Evolutionary conservation across 2,888 invertebrate genomes (phyloP), one percentile per base, ranked within the genome.

Genomic region (Sinodicranocentrus sp.): DNA sequence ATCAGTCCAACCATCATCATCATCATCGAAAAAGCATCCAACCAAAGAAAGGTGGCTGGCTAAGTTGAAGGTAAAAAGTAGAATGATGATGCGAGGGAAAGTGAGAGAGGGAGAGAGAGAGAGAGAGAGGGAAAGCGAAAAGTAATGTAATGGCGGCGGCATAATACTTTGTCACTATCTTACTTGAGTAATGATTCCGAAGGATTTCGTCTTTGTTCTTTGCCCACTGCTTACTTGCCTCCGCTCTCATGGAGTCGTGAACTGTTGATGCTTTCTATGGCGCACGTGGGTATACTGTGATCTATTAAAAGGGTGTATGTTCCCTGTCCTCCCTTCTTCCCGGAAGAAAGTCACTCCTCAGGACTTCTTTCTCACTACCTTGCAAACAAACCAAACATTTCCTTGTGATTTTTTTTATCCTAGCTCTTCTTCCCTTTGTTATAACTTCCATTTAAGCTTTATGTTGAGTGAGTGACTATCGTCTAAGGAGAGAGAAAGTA

Each of bases 131-230:
- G 63, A 57, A 80, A 82, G 82, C 73, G 73, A 73, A 82, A 82
- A 82, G 82, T 82, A 82, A 82, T 82, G 82, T 82, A 65, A 82
- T 82, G 82, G 73, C 73, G 82, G 82, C 67, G 82, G 73, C 82
- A 84, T 73, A 86, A 82, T 87, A 86, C 86, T 87, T 86, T 87
- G 87, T 86, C 87, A 87, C 86, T 87, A 86, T 87, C 87, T 84
- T 68, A 76, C 80, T 82, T 85, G 87, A 87, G 84, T 87, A 85
- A 87, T 85, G 87, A 85, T 85, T 68, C 82, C 59, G 48, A 44
- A 73, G 44, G 68, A 68, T 73, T 73, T 82, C 73, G 19, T 71
- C 75, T 68, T 82, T 68, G 59, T 78, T 82, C 85, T 82, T 71
- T 71, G 61, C 54, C 73, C 75, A 33, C 52, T 43, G 43, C 39